Base-by-base conservation (phyloP, 1,140 invertebrate genomes). In the Drosophila ficusphila region DNA sequence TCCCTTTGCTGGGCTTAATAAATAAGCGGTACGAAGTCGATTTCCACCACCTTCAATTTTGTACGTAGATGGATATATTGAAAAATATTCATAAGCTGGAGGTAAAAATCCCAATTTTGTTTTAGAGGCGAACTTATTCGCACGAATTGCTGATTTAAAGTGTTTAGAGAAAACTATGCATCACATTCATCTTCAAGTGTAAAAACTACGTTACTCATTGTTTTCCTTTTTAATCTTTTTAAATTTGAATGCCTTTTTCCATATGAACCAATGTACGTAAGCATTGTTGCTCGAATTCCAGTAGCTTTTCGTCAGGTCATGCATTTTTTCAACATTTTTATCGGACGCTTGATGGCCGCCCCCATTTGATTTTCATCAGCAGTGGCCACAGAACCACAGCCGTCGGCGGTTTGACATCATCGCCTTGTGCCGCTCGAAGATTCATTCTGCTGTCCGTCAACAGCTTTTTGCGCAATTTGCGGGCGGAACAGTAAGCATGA, bases 401-500 rank as follows among this genome's bases (percentile, higher is more conserved):
- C 61, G 58, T 19, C 57, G 34, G 36, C 42, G 60, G 60, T 46
- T 60, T 64, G 56, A 38, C 60, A 64, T 61, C 60, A 60, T 27
- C 54, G 60, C 51, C 60, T 33, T 46, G 33, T 42, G 70, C 34
- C 62, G 27, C 47, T 38, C 31, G 29, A 25, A 29, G 61, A 54
- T 61, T 77, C 74, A 52, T 51, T 46, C 49, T 48, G 33, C 38
- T 73, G 69, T 62, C 54, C 52, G 68, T 53, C 61, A 34, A 44
- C 67, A 44, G 39, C 73, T 82, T 82, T 83, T 83, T 72, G 44
- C 49, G 64, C 57, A 75, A 65, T 71, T 75, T 71, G 57, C 42
- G 61, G 67, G 62, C 25, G 56, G 29, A 52, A 44, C 69, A 64
- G 73, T 86, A 86, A 64, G 76, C 81, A 86, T 85, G 79, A 85